Evolutionary conservation across 2,113 vertebrate species (phyloP), one percentile per base, ranked within the genome.

Genomic region (Ursus arctos): DNA sequence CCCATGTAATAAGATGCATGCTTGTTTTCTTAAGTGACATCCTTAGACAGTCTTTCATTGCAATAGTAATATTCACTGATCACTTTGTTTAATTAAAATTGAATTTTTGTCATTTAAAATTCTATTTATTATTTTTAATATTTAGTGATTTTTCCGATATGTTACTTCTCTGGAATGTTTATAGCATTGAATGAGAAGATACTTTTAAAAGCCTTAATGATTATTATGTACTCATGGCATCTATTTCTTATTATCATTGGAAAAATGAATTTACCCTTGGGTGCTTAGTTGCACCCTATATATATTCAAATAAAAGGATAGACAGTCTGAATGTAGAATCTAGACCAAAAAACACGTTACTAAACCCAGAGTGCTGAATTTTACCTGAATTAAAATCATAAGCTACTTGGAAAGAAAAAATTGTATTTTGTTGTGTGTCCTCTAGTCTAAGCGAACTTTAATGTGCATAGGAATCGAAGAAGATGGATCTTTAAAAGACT

Each of bases 51-150:
- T 67, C 31, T 57, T 71, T 84, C 40, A 61, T 11, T 65, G 26
- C 6, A 87, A 1, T 67, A 85, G 43, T 80, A 31, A 28, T 76
- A 11, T 94, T 82, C 33, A 40, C 22, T 76, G 55, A 82, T 89
- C 88, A 69, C 7, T 63, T 87, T 53, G 71, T 93, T 11, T 88
- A 83, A 90, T 82, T 88, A 91, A 96, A 76, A 28, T 47, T 47
- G 16, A 94, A 71, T 19, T 77, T 69, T 40, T 63, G 14, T 57
- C 36, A 77, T 55, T 79, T 95, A 33, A 69, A 85, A 49, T 61
- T 24, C 71, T 80, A 28, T 51, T 40, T 67, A 57, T 28, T 79
- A 9, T 22, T 51, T 67, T 84, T 36, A 88, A 49, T 55, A 69
- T 59, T 69, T 79, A 76, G 16, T 43, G 2, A 31, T 14, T 53